A percentile compares a stretch with the other conserved stretches of the same genome.
phyloP scores from a whole-genome alignment of 2,113 vertebrate genomes.

The Scophthalmus maximus region DNA sequence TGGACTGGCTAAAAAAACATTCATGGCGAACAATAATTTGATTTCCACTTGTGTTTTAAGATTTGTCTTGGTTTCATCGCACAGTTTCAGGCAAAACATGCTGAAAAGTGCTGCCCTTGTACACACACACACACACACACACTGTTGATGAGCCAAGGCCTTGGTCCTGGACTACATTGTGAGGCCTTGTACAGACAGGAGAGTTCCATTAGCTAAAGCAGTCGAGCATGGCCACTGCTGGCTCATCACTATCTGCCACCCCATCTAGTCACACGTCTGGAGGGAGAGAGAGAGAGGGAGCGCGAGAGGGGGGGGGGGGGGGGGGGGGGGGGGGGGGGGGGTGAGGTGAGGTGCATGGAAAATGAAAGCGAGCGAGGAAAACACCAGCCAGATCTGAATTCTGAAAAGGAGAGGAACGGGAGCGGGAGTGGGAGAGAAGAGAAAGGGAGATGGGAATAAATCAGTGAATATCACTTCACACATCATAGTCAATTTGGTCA shows the following conservation, averaged over 20 bases:
- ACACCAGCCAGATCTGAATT: conserved; percentile 33
- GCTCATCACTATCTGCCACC: conserved; percentile 78
- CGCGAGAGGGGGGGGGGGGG: conserved; percentile 38
- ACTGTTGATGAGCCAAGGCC: conserved; percentile 58
- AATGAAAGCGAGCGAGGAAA: conserved; percentile 41
- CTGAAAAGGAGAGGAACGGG: conserved; percentile 1
- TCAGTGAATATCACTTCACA: conserved; percentile 71
- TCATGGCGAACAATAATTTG: background rate
- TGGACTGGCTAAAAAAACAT: background rate
- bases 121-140: conserved; percentile 35
- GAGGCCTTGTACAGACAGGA: conserved; percentile 73
- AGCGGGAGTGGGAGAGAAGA: background rate
- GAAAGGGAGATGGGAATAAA: conserved; percentile 60
- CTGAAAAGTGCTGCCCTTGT: background rate
- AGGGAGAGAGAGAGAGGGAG: conserved; percentile 31
- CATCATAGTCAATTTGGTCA: conserved; percentile 66
- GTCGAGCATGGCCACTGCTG: conserved; percentile 75
- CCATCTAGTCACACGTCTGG: conserved; percentile 54
- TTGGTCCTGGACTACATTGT: conserved; percentile 55
- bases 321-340: conserved; percentile 33
- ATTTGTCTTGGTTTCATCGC: too few relatives aligned
- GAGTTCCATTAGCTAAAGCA: conserved; percentile 79
- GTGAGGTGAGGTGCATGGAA: conserved; percentile 8
- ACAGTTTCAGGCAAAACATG: background rate
- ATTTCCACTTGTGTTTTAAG: background rate